Base-by-base conservation (phyloP, 2,888 invertebrate genomes). In the Mystacides longicornis region DNA sequence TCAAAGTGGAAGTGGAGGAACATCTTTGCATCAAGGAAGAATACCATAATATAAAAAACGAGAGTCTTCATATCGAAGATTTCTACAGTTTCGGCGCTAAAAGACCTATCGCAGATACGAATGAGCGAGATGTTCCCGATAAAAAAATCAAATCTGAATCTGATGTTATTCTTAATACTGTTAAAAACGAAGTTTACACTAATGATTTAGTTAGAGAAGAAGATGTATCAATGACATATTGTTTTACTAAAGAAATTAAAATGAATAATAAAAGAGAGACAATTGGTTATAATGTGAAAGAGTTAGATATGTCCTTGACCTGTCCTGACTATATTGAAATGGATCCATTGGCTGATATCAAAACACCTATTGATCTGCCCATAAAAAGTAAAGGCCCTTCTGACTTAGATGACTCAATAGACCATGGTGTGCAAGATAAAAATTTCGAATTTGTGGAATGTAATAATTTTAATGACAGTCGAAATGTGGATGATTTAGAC, bases 251-350 rank as follows among this genome's bases (percentile, higher is more conserved):
- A 23, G 48, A 48, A 48, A 18, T 23, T 2, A 48, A n/a, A 20
- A 48, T 48, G 48, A 23, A 48, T 23, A n/a, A 48, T 5, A 52
- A 23, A 46, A 48, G 46, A 52, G 23, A 47, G 31, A 46, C 33
- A 11, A 14, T 53, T n/a, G 33, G 23, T 5, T 48, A 23, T 20
- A 37, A 37, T 37, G 21, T 23, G 7, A 18, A 48, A 48, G 23
- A 18, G 11, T 4, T 18, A 23, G 48, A 48, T 23, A 48, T 48
- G 23, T 23, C 48, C 16, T n/a, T 48, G 23, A 16, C 48, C 16
- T 46, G 46, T 20, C 2, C 23, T n/a, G n/a, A 9, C 2, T 11
- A 48, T 48, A 18, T 23, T 11, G 16, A 45, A n/a, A 20, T 21
- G 7, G 48, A 48, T 48, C 48, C 48, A 5, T 37, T 37, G 3